Evolutionary conservation across 1,140 invertebrate genomes (phyloP).

Genomic region (Ditylenchus dipsaci): DNA sequence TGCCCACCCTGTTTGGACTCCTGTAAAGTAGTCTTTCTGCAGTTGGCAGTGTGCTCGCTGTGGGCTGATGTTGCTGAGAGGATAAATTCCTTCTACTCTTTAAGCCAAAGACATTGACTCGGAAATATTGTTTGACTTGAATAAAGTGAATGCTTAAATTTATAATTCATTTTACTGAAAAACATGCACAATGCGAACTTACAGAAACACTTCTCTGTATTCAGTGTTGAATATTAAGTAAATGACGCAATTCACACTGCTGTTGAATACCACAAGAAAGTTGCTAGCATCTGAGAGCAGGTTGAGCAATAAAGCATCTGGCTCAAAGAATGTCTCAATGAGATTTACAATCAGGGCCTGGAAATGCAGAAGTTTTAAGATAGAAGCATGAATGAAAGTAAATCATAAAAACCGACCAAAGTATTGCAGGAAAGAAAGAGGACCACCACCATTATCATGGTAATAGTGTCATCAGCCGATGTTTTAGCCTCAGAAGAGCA

Average conservation of each 20-base stretch:
- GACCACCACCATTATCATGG: conserved; percentile 56
- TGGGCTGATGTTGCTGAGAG: too few relatives aligned
- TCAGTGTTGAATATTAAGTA: conserved; percentile 55
- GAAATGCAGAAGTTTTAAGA: too few relatives aligned
- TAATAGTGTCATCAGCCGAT: conserved; percentile 50
- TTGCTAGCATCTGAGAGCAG: conserved; percentile 53
- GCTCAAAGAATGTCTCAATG: conserved; percentile 57
- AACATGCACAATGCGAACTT: background rate
- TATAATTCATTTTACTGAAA: background rate
- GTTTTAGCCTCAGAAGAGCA: background rate
- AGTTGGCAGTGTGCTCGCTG: background rate
- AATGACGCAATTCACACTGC: conserved; percentile 52
- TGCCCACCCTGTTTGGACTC: background rate
- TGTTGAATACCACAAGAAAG: conserved; percentile 56
- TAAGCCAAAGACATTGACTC: background rate
- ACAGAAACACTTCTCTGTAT: conserved; percentile 52
- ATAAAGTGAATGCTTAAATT: conserved; percentile 12
- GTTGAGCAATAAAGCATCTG: conserved; percentile 52
- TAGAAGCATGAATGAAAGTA: too few relatives aligned
- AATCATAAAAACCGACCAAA: conserved; percentile 9
- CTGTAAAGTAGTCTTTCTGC: background rate
- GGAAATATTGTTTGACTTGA: conserved; percentile 2
- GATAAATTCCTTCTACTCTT: too few relatives aligned
- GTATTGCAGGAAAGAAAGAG: conserved; percentile 54
- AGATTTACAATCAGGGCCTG: conserved; percentile 54